Percentiles rank a stretch among this genome's conserved stretches.
phyloP scores from a whole-genome alignment of 1,140 invertebrate species.

The Globodera ellingtonae region DNA sequence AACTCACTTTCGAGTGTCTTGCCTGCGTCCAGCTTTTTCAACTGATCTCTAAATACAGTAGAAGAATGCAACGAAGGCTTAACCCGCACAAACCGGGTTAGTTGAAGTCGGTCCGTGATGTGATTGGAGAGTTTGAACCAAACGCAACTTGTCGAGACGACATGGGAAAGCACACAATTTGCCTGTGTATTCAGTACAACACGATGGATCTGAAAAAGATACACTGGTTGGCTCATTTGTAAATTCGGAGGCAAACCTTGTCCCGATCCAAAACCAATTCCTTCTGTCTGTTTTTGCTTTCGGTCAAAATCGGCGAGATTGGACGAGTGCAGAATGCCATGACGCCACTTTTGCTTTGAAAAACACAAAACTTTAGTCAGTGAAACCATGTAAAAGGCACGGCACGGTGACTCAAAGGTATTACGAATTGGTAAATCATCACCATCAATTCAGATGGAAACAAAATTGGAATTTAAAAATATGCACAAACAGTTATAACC shows the following conservation, averaged over 20 bases:
- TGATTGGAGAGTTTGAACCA: slow-evolving; percentile 43
- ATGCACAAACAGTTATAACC: no score
- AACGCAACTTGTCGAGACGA: slow-evolving; percentile 38
- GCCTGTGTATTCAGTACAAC: slow-evolving; percentile 23
- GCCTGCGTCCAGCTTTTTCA: background rate
- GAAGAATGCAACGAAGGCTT: background rate
- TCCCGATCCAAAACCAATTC: slow-evolving; percentile 9
- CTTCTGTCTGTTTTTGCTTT: slow-evolving; percentile 6
- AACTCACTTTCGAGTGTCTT: background rate
- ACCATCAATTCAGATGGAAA: background rate
- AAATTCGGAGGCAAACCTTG: background rate
- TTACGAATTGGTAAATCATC: background rate
- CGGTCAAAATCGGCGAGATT: slow-evolving; percentile 8
- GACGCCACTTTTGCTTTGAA: background rate
- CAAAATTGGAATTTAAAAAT: background rate
- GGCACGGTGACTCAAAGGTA: background rate
- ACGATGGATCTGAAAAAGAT: slow-evolving; percentile 36
- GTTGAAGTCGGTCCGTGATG: slow-evolving; percentile 36
- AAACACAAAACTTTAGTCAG: background rate
- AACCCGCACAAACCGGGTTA: background rate
- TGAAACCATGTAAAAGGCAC: background rate
- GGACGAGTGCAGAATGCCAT: slow-evolving; percentile 21
- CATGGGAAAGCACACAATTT: slow-evolving; percentile 28
- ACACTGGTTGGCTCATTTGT: slow-evolving; percentile 7
- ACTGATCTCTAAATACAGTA: background rate